These are phyloP conservation scores for Ammospiza caudacuta DNA, from an alignment of 2,113 vertebrate genomes.

Conservation along the genomic window DNA sequence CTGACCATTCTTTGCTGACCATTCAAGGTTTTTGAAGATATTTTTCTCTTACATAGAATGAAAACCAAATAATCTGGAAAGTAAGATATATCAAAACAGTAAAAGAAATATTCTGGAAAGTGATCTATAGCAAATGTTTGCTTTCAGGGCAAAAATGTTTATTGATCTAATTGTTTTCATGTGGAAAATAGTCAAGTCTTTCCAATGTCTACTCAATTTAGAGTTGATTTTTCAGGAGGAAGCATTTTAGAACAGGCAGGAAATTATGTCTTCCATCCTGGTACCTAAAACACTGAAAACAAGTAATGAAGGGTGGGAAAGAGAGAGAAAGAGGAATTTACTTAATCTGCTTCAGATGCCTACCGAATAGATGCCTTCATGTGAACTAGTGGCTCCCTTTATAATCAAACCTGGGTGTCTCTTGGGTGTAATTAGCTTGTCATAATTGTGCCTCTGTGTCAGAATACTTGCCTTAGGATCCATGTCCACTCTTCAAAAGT, in stretches of 20 bases:
- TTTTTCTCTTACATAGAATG: background rate
- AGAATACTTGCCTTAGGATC: background rate
- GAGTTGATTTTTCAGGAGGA: background rate
- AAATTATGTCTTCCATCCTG: background rate
- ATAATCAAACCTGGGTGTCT: background rate
- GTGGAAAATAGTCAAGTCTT: background rate
- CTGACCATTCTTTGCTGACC: background rate
- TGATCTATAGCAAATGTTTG: background rate
- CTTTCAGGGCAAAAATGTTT: background rate
- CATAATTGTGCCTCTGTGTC: background rate
- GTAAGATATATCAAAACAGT: background rate
- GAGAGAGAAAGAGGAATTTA: background rate
- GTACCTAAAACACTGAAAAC: background rate
- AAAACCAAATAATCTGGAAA: background rate
- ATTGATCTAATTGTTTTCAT: background rate
- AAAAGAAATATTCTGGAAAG: background rate
- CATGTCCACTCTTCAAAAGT: background rate
- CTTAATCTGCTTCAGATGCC: background rate
- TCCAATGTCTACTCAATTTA: fast-evolving
- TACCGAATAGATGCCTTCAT: background rate
- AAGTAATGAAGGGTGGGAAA: background rate
- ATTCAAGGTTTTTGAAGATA: background rate
- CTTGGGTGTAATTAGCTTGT: background rate
- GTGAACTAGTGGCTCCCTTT: background rate
- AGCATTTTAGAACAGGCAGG: background rate